These are phyloP conservation scores for Drosophila histrio DNA, from an alignment of 2,888 invertebrate species.

Conservation along the genomic window DNA sequence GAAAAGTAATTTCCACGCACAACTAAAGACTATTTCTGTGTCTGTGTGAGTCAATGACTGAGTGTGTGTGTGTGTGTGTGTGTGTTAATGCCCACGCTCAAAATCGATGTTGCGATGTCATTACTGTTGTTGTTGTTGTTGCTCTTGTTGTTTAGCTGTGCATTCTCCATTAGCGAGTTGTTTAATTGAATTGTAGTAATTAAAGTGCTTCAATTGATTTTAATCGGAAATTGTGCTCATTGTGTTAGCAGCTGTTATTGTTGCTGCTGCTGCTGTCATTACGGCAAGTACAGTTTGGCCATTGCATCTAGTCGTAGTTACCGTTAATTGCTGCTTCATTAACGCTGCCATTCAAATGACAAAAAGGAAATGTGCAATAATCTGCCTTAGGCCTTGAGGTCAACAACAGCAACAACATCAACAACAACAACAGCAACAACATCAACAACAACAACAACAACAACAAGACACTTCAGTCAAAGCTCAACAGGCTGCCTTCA, in stretches of 20 bases:
- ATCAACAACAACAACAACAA: constrained; percentile 4
- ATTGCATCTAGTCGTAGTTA: constrained; percentile 36
- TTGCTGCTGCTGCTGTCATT: constrained; percentile 6
- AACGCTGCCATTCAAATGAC: constrained; percentile 66
- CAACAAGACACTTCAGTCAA: constrained; percentile 16
- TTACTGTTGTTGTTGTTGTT: constrained; percentile 29
- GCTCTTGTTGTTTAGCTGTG: constrained; percentile 22
- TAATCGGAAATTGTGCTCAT: constrained; percentile 79
- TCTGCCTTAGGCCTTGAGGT: constrained; percentile 59
- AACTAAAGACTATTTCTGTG: constrained; percentile 21
- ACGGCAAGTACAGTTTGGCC: constrained; percentile 41
- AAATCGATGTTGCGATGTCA: constrained; percentile 46
- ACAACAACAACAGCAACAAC: constrained; percentile 9
- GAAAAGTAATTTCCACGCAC: constrained; percentile 54
- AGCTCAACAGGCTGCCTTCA: constrained; percentile 76
- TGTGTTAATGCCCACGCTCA: constrained; percentile 34
- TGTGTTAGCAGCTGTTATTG: constrained; percentile 63
- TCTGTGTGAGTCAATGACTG: constrained; percentile 2
- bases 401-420: constrained; percentile 30
- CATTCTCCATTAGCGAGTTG: constrained; percentile 67
- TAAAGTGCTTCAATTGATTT: constrained; percentile 81
- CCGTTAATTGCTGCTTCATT: constrained; percentile 71
- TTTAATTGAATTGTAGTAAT: constrained; percentile 81
- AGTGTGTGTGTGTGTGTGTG: constrained; percentile 2
- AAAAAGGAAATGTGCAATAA: constrained; percentile 75